Percentiles rank a stretch among this genome's conserved stretches.
Evolutionary conservation across 2,797 vertebrate genomes (phyloP).

Genomic region (Pyrrhura leucotis): DNA sequence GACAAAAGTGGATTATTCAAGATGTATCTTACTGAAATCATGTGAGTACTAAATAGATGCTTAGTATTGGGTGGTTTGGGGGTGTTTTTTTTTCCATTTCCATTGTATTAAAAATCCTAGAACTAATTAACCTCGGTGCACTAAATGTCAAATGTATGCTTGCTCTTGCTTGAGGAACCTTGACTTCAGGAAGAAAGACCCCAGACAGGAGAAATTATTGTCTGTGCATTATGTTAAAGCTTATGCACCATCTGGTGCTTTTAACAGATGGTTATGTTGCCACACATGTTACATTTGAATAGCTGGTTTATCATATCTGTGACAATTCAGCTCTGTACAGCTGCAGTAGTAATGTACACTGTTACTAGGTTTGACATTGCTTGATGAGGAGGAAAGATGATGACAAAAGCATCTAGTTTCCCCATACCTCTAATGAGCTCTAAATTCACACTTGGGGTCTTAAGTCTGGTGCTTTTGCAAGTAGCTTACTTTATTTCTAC

Average conservation of each 20-base stretch:
- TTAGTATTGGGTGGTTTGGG: background rate
- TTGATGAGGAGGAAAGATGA: background rate
- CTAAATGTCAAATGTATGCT: fast-evolving
- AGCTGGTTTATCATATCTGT: background rate
- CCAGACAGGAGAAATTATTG: background rate
- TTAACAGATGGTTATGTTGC: background rate
- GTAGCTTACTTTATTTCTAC: background rate
- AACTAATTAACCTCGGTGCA: background rate
- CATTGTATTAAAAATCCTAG: background rate
- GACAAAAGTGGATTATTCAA: background rate
- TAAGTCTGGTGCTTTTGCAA: background rate
- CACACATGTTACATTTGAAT: background rate
- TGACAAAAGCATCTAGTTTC: background rate
- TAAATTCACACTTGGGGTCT: background rate
- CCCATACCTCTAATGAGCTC: background rate
- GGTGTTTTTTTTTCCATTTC: background rate
- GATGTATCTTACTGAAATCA: background rate
- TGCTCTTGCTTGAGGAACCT: background rate
- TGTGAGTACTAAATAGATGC: background rate
- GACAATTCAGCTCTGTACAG: background rate
- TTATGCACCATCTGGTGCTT: background rate
- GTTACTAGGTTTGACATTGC: background rate
- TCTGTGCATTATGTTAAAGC: background rate
- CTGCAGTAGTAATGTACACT: fast-evolving
- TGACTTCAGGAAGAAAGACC: background rate